Base-by-base conservation (phyloP, 2,888 invertebrate genomes). In the Scelioninae gen. 2 region DNA sequence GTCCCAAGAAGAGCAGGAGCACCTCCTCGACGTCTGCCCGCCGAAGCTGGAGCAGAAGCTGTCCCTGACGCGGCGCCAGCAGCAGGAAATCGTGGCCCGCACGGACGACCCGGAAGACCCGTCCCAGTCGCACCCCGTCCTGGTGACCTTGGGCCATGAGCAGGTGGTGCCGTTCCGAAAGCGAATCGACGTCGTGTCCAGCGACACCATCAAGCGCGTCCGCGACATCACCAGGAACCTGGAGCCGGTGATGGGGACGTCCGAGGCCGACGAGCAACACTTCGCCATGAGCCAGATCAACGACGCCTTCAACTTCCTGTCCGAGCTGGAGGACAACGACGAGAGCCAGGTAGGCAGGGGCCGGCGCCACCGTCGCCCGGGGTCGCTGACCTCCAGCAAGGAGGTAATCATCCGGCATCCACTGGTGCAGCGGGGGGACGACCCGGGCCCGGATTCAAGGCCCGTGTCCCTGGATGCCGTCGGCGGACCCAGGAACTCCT, bases 181-280 rank as follows among this genome's bases (percentile, higher is more conserved):
- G 53, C 78, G 85, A 19, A 86, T 86, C 72, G 86, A 86, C 73
- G 85, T 86, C 0, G 85, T 85, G 1, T 85, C 85, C 2, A 82
- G 82, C 25, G 85, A 86, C 65, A 86, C 85, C 19, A 85, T 86
- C 25, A 85, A 84, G 57, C 76, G 85, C 9, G 80, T 86, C 2
- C 81, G 84, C 7, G 83, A 85, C 57, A 86, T 86, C 31, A 85
- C 85, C 10, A 83, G 80, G 55, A 84, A 86, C 55, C 74, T 85
- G 2, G 85, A 85, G 60, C 85, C 84, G 2, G 84, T 85, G 4
- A 85, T 85, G 10, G 15, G 37, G 7, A 41, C 37, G 10, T 53
- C 48, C 11, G 65, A 65, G 2, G 18, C 31, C 9, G 68, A 53
- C 2, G 60, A 69, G 9, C 58, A 48, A 1, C 81, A 77, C 60